Base-by-base conservation (phyloP, 1,140 invertebrate species). In the Calliphora vicina region DNA sequence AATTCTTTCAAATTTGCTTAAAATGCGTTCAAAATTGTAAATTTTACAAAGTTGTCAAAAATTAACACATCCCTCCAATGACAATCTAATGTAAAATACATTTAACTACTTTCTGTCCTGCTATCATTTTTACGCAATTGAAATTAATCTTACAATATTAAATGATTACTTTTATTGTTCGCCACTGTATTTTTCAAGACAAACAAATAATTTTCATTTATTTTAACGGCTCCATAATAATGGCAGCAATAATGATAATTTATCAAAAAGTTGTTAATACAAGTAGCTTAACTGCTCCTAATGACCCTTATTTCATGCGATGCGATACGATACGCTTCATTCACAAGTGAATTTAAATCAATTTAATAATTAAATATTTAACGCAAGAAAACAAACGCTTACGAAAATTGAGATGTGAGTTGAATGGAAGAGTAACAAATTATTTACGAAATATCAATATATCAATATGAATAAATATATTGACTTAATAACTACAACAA, bases 281-380 rank as follows among this genome's bases (percentile, higher is more conserved):
- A 76, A 76, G 35, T 76, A 76, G 73, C 73, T 42, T 76, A 42
- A 76, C 29, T 76, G 20, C 73, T 76, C 73, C 29, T 76, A 76
- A 76, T 76, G 73, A 76, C 73, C 35, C 73, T 9, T 42, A 42
- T 29, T 76, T 42, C 25, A 43, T n/a, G 61, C 10, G 35, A 35
- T 35, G 35, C 35, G 20, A 25, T 23, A 6, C 17, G n/a, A 23
- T 10, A 35, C 9, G 61, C n/a, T 67, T 67, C 20, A 20, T 67
- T 67, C 20, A 67, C 61, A 67, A 67, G 20, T 8, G n/a, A 67
- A 67, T 25, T 67, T 67, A 67, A 67, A 67, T 67, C 61, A 67
- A 67, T 67, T 67, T 67, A 67, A 23, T 12, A 67, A 67, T 50
- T 50, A 50, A 50, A 50, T 13, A 17, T 50, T 50, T 50, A 50